phyloP scores from a whole-genome alignment of 1,140 invertebrate species.

The Venustaconcha ellipsiformis region DNA sequence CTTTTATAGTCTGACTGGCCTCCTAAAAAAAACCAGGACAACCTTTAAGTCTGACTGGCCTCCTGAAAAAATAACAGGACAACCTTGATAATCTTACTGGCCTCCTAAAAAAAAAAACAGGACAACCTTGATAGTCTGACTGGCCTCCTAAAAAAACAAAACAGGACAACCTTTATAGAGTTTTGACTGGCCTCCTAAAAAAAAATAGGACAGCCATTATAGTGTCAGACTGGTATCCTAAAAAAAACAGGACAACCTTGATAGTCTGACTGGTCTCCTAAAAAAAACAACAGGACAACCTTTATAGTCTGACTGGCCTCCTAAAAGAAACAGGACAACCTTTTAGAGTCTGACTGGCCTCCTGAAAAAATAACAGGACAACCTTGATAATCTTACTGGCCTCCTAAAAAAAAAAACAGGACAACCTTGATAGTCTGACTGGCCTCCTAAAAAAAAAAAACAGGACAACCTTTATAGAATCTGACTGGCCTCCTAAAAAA shows the following conservation, averaged over 20 bases:
- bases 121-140: too few species aligned
- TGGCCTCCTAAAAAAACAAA: too few species aligned
- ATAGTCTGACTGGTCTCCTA: conserved; percentile 53
- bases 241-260: background rate
- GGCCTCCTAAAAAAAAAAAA: conserved; percentile 48
- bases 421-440: conserved; percentile 18
- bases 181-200: too few species aligned
- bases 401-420: conserved; percentile 47
- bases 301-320: conserved; percentile 41
- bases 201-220: too few species aligned
- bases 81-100: conserved; percentile 25
- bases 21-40: conserved; percentile 42
- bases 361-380: conserved; percentile 37
- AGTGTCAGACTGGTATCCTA: conserved; percentile 53
- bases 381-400: conserved; percentile 29
- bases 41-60: conserved; percentile 33
- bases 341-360: conserved; percentile 39
- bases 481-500: conserved; percentile 57
- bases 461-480: conserved; percentile 1
- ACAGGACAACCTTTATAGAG: too few species aligned
- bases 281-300: conserved; percentile 6
- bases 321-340: conserved; percentile 34
- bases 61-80: conserved; percentile 45
- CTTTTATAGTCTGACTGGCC: conserved; percentile 34
- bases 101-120: conserved; percentile 48